Percentiles rank a stretch among this genome's conserved stretches.
These are phyloP conservation scores for Pseudochaenichthys georgianus DNA, from an alignment of 2,797 vertebrate species.

Conservation along the genomic window DNA sequence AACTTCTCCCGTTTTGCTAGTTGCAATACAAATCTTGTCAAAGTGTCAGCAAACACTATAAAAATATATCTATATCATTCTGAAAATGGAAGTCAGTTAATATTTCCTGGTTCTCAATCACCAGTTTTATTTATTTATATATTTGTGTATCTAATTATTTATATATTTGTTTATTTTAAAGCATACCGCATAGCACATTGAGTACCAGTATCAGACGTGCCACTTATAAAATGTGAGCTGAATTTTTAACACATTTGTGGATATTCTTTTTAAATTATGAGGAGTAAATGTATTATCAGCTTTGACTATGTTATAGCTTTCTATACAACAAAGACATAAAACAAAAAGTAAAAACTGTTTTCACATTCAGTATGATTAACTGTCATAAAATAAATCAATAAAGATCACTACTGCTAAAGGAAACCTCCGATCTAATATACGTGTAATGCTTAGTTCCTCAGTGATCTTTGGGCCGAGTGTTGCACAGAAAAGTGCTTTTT, in stretches of 20 bases:
- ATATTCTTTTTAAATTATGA: conserved; percentile 31
- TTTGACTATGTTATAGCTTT: conserved; percentile 31
- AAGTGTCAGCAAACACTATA: conserved; percentile 72
- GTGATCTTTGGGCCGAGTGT: conserved; percentile 74
- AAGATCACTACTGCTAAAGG: conserved; percentile 38
- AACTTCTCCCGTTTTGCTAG: conserved; percentile 55
- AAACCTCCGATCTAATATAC: conserved; percentile 34
- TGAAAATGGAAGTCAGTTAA: conserved; percentile 74
- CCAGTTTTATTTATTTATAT: conserved; percentile 30
- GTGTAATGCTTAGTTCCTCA: conserved; percentile 47
- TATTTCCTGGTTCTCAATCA: conserved; percentile 47
- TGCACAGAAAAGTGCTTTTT: conserved; percentile 74
- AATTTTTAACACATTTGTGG: conserved; percentile 41
- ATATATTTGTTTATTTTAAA: conserved; percentile 36
- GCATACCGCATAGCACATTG: conserved; percentile 50
- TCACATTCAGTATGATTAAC: conserved; percentile 43
- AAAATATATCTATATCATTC: conserved; percentile 82
- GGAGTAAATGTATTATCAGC: conserved; percentile 39
- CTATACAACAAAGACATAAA: conserved; percentile 49
- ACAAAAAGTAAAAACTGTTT: conserved; percentile 15
- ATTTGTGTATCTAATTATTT: background rate
- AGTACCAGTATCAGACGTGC: conserved; percentile 44
- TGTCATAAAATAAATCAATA: conserved; percentile 40
- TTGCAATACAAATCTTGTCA: conserved; percentile 75
- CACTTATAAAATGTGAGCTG: conserved; percentile 40